Conservation (phyloP, 2,113 vertebrate genomes). For the Boulengeromyrus knoepffleri region DNA sequence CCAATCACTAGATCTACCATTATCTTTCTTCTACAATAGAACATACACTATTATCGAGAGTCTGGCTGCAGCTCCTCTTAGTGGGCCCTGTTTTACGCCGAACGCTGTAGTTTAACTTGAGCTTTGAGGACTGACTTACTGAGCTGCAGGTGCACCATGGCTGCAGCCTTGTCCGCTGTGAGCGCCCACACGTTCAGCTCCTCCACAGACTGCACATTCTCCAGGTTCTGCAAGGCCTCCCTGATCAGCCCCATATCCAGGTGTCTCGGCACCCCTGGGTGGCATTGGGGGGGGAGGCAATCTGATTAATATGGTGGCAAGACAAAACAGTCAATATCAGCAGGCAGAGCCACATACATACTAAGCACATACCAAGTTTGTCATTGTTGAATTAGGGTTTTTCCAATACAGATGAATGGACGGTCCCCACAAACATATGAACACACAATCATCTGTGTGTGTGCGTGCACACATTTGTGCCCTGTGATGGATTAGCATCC, state of each 20-base stretch:
- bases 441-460: neutral
- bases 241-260: conserved; percentile 75
- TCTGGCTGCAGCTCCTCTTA: neutral
- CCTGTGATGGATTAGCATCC: neutral
- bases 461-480: neutral
- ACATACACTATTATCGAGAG: neutral
- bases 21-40: neutral
- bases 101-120: neutral
- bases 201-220: conserved; percentile 84
- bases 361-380: neutral
- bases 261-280: conserved; percentile 80
- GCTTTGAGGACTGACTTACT: conserved; percentile 60
- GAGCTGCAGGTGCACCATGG: conserved; percentile 84
- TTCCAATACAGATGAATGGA: neutral
- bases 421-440: neutral
- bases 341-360: neutral
- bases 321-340: neutral
- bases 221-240: conserved; percentile 84
- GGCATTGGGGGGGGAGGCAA: neutral
- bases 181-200: conserved; percentile 93
- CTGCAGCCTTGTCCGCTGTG: conserved; percentile 81
- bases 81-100: neutral
- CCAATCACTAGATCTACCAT: neutral
- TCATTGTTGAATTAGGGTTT: neutral
- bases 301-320: neutral